Evolutionary conservation across 1,140 invertebrate species (phyloP).

Genomic region (Dendroctonus valens): DNA sequence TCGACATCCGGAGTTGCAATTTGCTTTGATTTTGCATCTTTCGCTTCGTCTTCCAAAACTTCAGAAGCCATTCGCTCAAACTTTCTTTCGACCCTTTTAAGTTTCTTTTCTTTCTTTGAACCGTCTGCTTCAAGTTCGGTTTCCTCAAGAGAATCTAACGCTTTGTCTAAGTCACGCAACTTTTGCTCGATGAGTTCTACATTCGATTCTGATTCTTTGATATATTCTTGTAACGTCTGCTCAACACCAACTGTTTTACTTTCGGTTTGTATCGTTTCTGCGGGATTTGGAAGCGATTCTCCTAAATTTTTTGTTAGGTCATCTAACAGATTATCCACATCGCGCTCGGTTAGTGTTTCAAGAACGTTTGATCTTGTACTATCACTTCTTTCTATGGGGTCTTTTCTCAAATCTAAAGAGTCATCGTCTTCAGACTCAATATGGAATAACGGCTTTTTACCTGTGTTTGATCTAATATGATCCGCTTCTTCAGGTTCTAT

Average conservation of each 20-base stretch:
- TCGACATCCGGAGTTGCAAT: slow-evolving; percentile 48
- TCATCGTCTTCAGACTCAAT: slow-evolving; percentile 51
- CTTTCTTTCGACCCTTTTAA: slow-evolving; percentile 56
- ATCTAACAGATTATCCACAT: slow-evolving; percentile 41
- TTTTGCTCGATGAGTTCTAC: slow-evolving; percentile 47
- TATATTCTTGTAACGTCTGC: slow-evolving; percentile 25
- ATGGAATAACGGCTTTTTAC: slow-evolving; percentile 46
- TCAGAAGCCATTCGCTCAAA: slow-evolving; percentile 59
- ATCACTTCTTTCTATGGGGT: slow-evolving; percentile 36
- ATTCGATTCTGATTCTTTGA: slow-evolving; percentile 40
- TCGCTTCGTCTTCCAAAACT: slow-evolving; percentile 42
- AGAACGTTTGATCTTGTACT: slow-evolving; percentile 44
- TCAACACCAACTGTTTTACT: slow-evolving; percentile 1
- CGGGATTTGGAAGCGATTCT: slow-evolving; percentile 6
- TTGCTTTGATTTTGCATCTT: slow-evolving; percentile 43
- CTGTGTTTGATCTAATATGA: slow-evolving; percentile 1
- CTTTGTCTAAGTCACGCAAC: slow-evolving; percentile 48
- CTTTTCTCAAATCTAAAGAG: slow-evolving; percentile 12
- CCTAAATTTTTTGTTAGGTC: slow-evolving; percentile 39
- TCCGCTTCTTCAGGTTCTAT: slow-evolving; percentile 39
- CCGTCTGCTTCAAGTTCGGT: slow-evolving; percentile 29
- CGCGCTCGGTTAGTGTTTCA: slow-evolving; percentile 41
- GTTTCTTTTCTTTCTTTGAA: slow-evolving; percentile 47
- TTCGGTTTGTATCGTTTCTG: slow-evolving; percentile 12
- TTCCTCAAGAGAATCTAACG: slow-evolving; percentile 46